A percentile compares a stretch with the other conserved stretches of the same genome.
These are phyloP conservation scores for Formicarius rufipectus DNA, from an alignment of 2,113 vertebrate species.

Conservation along the genomic window DNA sequence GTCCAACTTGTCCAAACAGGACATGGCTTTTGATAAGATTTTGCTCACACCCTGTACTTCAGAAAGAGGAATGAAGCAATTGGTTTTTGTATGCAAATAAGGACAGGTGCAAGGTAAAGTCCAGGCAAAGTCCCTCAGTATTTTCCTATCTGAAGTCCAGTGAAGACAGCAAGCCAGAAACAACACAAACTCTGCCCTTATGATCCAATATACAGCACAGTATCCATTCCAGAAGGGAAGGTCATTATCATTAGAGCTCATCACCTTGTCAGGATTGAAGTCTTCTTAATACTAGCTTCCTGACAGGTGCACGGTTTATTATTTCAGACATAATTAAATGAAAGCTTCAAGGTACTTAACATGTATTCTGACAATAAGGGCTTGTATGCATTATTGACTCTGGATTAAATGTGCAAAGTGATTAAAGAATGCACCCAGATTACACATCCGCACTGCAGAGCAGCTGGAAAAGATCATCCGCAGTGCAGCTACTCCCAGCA, in stretches of 20 bases:
- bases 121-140: conserved; percentile 28
- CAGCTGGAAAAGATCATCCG: not conserved
- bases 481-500: not conserved
- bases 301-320: not conserved
- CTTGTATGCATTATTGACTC: not conserved
- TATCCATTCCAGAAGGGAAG: not conserved
- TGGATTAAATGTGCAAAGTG: not conserved
- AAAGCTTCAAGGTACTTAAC: not conserved
- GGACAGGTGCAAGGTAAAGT: conserved; percentile 75
- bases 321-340: conserved; percentile 19
- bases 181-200: not conserved
- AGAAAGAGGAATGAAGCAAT: conserved; percentile 75
- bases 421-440: not conserved
- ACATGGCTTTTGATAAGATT: conserved; percentile 79
- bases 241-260: not conserved
- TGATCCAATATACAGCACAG: not conserved
- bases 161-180: not conserved
- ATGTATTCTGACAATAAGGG: not conserved
- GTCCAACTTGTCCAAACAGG: conserved; percentile 82
- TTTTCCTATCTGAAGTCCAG: not conserved
- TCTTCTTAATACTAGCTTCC: not conserved
- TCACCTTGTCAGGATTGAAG: not conserved
- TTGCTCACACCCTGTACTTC: conserved; percentile 77
- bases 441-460: not conserved
- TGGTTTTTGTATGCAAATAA: conserved; percentile 75